Evolutionary conservation across 2,113 vertebrate species (phyloP).

Genomic region (Strix aluco): DNA sequence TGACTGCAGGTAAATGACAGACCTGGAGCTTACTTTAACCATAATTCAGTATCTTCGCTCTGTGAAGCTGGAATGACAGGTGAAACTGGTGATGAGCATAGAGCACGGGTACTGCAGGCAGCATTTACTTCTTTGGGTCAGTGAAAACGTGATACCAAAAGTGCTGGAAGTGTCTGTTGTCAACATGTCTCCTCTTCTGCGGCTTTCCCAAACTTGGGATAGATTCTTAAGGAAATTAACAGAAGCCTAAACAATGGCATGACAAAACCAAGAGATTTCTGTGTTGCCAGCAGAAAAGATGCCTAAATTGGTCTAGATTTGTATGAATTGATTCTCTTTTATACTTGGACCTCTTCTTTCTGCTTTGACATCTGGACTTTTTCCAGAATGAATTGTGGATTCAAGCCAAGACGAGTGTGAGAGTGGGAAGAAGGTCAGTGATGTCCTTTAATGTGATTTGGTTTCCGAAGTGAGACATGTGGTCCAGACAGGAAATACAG

Average conservation of each 20-base stretch:
- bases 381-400: neutral
- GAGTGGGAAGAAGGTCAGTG: neutral
- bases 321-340: neutral
- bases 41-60: neutral
- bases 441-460: neutral
- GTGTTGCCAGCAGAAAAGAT: neutral
- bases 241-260: neutral
- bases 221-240: neutral
- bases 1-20: neutral
- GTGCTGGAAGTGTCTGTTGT: neutral
- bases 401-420: neutral
- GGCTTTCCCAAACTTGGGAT: neutral
- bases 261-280: neutral
- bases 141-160: neutral
- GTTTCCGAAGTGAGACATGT: neutral
- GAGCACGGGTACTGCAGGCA: neutral
- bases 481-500: neutral
- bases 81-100: neutral
- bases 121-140: neutral
- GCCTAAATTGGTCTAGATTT: neutral
- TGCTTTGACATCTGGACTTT: neutral
- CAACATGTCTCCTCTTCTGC: neutral
- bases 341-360: neutral
- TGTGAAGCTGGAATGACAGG: fast-evolving
- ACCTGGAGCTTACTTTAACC: neutral